phyloP scores from a whole-genome alignment of 2,888 invertebrate species.

The Brachyptera putata region DNA sequence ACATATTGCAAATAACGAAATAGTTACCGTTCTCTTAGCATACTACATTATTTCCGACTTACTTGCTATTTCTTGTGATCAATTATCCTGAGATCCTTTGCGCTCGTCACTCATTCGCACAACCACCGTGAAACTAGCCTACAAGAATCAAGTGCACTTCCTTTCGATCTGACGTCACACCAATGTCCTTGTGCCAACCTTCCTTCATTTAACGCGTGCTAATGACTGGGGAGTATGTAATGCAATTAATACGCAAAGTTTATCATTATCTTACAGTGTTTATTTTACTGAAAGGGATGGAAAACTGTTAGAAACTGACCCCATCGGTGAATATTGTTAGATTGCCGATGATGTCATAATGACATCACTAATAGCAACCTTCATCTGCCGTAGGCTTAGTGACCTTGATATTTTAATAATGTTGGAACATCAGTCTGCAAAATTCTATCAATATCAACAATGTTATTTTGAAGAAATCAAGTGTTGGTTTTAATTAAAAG shows the following conservation, averaged over 20 bases:
- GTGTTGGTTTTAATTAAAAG: too few relatives aligned
- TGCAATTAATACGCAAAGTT: too few relatives aligned
- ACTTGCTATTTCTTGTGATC: too few relatives aligned
- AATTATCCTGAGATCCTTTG: background rate
- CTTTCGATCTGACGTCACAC: slow-evolving; percentile 34
- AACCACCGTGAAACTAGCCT: slow-evolving; percentile 30
- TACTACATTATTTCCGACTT: too few relatives aligned
- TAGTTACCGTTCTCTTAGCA: too few relatives aligned
- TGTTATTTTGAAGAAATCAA: too few relatives aligned
- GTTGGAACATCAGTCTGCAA: background rate
- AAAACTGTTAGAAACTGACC: background rate
- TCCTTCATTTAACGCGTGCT: background rate
- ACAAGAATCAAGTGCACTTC: slow-evolving; percentile 31
- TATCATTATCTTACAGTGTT: too few relatives aligned
- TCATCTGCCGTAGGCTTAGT: slow-evolving; percentile 32
- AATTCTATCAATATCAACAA: too few relatives aligned
- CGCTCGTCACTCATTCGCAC: slow-evolving; percentile 7
- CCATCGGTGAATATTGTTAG: slow-evolving; percentile 21
- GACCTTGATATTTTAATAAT: slow-evolving; percentile 28
- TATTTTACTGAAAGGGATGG: too few relatives aligned
- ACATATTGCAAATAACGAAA: too few relatives aligned
- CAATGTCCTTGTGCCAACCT: slow-evolving; percentile 4
- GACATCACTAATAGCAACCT: slow-evolving; percentile 46
- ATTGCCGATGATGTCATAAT: slow-evolving; percentile 47
- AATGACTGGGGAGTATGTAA: too few relatives aligned